These are phyloP conservation scores for Mustelus asterias DNA, from an alignment of 2,113 vertebrate species.

Conservation along the genomic window DNA sequence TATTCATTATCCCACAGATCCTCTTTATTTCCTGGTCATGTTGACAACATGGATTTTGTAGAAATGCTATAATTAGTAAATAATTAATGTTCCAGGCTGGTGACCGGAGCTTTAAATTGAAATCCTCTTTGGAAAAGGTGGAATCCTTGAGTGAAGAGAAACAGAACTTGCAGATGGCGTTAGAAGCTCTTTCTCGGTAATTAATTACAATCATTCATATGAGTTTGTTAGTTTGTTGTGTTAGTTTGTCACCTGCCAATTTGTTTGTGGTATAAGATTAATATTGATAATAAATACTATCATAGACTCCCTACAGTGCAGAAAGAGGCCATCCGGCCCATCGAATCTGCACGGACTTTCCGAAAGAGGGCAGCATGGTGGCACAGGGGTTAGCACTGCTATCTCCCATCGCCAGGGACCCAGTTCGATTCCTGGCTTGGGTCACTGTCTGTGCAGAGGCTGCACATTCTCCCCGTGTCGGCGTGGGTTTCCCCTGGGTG, in stretches of 20 bases:
- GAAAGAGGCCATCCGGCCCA: no score
- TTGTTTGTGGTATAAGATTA: neutral
- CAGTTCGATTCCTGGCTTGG: no score
- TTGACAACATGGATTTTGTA: neutral
- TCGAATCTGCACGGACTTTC: no score
- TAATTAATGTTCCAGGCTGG: constrained; percentile 50
- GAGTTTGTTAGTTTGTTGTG: neutral
- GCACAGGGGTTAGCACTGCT: no score
- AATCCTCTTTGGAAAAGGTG: constrained; percentile 49
- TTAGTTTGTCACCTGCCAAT: neutral
- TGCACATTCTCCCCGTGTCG: no score
- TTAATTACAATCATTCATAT: neutral
- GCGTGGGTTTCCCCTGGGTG: no score
- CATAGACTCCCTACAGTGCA: no score
- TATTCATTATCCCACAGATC: neutral
- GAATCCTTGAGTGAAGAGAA: constrained; percentile 62
- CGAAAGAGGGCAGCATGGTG: no score
- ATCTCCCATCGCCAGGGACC: no score
- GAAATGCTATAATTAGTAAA: neutral
- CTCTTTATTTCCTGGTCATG: neutral
- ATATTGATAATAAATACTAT: neutral
- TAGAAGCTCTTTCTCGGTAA: constrained; percentile 65
- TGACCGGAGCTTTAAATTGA: constrained; percentile 47
- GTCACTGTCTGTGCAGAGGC: no score
- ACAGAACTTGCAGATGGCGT: constrained; percentile 57